Evolutionary conservation across 2,888 invertebrate genomes (phyloP), one percentile per base, ranked within the genome.

Genomic region (Agriotes lineatus): DNA sequence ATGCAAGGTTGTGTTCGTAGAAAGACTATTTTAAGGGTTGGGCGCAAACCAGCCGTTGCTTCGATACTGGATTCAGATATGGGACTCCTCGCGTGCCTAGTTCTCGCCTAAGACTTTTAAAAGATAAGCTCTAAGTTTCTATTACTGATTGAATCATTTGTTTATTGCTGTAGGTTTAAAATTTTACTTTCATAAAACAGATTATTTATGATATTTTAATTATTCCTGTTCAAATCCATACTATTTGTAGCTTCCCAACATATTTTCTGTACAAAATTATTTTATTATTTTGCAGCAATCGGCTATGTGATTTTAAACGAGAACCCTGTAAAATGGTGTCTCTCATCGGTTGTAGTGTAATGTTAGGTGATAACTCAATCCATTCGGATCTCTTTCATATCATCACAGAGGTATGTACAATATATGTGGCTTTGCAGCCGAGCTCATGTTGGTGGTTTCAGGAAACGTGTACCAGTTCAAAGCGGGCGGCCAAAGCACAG

Each of bases 51-150:
- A 61, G 91, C 95, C 0, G 91, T 96, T 30, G 90, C 95, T 0
- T 93, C 88, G 96, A 48, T 97, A 95, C 82, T 96, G 96, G 96
- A 86, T 96, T 64, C 94, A 95, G 82, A 88, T 97, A 65, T 93
- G 95, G 88, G 92, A 93, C 30, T 91, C 93, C 62, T 92, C 93
- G 33, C 88, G 96, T 30, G 88, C 96, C 16, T 96, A 95, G 82
- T 96, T 94, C 82, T 90, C 94, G 57, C 92, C 96, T n/a, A 96
- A 96, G 83, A 91, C 94, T 20, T 93, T 96, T 80, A 93, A 95
- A 87, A 95, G 95, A 90, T 95, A 85, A 85, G 84, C 10, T 7
- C n/a, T 3, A 33, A 9, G 1, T 42, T 44, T 44, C n/a, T 22
- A 45, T 22, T 48, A 25, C 10, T 48, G 22, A 22, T 2, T 10